Evolutionary conservation across 2,888 invertebrate genomes (phyloP).

Genomic region (Lamellibrachia satsuma): DNA sequence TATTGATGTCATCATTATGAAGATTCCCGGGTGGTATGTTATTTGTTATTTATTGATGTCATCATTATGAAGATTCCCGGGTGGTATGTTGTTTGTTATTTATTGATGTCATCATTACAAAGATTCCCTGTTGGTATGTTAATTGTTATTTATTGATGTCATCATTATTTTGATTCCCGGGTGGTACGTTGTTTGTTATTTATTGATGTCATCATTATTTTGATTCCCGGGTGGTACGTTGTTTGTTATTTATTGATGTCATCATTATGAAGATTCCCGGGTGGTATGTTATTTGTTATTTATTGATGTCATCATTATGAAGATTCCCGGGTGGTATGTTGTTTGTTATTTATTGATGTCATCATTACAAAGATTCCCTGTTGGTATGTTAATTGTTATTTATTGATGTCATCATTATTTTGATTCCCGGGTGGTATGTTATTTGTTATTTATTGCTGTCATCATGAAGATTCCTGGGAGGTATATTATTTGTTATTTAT

Average conservation of each 20-base stretch:
- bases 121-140: neutral
- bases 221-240: neutral
- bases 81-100: no score
- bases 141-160: no score
- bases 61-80: no score
- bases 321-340: no score
- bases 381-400: no score
- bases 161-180: neutral
- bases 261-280: neutral
- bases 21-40: no score
- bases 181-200: neutral
- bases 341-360: neutral
- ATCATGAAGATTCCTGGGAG: neutral
- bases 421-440: slow-evolving; percentile 17
- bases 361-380: neutral
- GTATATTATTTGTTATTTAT: neutral
- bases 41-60: no score
- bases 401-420: neutral
- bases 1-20: no score
- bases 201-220: neutral
- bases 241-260: neutral
- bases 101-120: neutral
- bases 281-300: neutral
- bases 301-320: neutral
- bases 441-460: no score